Percentiles rank a stretch among this genome's conserved stretches.
These are phyloP conservation scores for Notiomystis cincta DNA, from an alignment of 2,113 vertebrate species.

Conservation along the genomic window DNA sequence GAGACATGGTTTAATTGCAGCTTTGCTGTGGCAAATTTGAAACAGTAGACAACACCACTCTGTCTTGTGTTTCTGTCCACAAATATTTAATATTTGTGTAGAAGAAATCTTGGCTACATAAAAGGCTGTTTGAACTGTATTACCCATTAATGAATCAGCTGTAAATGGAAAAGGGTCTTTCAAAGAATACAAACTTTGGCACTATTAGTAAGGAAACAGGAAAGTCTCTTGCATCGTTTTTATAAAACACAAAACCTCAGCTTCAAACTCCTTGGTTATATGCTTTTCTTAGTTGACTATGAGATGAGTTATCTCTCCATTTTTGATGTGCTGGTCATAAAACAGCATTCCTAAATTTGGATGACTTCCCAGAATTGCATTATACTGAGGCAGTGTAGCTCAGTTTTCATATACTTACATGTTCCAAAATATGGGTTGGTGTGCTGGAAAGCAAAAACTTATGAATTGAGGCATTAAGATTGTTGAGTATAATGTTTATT, in stretches of 20 bases:
- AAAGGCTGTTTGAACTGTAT: not conserved
- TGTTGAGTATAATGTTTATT: not conserved
- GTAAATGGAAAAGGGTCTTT: not conserved
- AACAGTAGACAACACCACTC: not conserved
- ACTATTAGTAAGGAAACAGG: not conserved
- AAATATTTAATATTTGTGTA: not conserved
- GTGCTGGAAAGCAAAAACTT: not conserved
- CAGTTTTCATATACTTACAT: not conserved
- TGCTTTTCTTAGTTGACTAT: not conserved
- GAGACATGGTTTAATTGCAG: not conserved
- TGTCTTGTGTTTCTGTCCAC: not conserved
- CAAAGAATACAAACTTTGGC: not conserved
- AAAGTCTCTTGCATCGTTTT: not conserved
- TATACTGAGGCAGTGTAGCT: not conserved
- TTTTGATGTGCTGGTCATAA: not conserved
- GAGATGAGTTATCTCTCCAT: not conserved
- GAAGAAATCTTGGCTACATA: not conserved
- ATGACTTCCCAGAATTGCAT: not conserved
- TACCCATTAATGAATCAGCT: not conserved
- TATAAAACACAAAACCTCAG: not conserved
- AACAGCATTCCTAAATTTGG: not conserved
- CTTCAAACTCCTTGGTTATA: not conserved
- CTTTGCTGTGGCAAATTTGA: not conserved
- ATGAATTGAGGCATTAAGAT: not conserved
- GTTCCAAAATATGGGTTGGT: not conserved